phyloP scores from a whole-genome alignment of 2,888 invertebrate genomes.

The Drosophila limbata region DNA sequence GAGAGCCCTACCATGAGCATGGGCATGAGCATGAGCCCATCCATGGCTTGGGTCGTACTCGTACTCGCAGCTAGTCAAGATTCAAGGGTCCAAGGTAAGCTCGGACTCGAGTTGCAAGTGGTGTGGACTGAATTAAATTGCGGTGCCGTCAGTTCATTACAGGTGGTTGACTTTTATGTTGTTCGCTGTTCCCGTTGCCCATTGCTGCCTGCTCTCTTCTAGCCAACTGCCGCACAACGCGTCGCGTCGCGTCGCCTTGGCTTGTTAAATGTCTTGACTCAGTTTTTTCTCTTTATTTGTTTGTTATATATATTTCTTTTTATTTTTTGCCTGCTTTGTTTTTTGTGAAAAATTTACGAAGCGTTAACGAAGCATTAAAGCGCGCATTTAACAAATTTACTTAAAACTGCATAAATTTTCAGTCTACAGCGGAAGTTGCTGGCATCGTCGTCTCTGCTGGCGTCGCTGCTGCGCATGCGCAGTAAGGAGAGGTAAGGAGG shows the following conservation, averaged over 20 bases:
- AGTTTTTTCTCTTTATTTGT: conserved; percentile 38
- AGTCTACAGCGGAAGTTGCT: conserved; percentile 60
- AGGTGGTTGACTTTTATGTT: conserved; percentile 81
- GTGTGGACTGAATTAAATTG: conserved; percentile 75
- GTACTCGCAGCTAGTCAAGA: not conserved
- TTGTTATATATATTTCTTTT: not conserved
- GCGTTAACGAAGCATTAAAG: conserved; percentile 85
- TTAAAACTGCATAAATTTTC: conserved; percentile 82
- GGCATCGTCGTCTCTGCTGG: conserved; percentile 33
- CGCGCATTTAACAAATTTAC: conserved; percentile 85
- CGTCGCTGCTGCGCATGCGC: conserved; percentile 61
- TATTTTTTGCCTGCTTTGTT: conserved; percentile 34
- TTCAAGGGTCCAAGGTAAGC: conserved; percentile 23
- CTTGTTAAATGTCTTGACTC: conserved; percentile 56
- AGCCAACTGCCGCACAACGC: conserved; percentile 16
- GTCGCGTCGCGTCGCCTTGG: conserved; percentile 28
- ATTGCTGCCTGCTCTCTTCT: conserved; percentile 10
- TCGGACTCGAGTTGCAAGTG: conserved; percentile 29
- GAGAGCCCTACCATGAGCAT: conserved; percentile 10
- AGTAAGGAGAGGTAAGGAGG: conserved; percentile 16
- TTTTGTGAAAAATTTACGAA: conserved; percentile 81
- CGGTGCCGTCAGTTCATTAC: conserved; percentile 83
- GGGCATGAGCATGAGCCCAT: conserved; percentile 8
- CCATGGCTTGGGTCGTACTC: conserved; percentile 12
- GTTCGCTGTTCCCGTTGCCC: not conserved